These are phyloP conservation scores for Cichlasoma orientale DNA, from an alignment of 2,797 vertebrate genomes.

Conservation along the genomic window DNA sequence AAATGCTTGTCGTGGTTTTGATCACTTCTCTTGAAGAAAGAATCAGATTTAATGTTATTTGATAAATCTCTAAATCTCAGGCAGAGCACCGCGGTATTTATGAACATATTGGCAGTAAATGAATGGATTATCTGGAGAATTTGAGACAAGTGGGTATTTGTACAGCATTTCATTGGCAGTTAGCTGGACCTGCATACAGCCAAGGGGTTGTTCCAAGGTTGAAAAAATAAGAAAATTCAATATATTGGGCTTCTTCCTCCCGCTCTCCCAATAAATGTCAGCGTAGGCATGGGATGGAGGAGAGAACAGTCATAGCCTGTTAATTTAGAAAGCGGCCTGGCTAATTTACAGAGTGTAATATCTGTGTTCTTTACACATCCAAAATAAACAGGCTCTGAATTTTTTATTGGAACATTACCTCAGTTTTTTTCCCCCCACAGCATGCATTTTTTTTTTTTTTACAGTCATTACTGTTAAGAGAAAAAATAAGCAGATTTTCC, in stretches of 20 bases:
- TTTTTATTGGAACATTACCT: slow-evolving; percentile 62
- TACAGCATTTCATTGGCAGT: slow-evolving; percentile 14
- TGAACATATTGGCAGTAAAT: background rate
- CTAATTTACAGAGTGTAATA: slow-evolving; percentile 59
- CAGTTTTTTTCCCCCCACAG: slow-evolving; percentile 15
- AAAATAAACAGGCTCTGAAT: slow-evolving; percentile 62
- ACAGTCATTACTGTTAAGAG: background rate
- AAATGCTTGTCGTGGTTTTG: background rate
- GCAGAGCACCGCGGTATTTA: background rate
- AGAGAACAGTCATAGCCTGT: slow-evolving; percentile 59
- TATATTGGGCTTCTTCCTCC: slow-evolving; percentile 52
- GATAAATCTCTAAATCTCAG: background rate
- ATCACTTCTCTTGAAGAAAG: background rate
- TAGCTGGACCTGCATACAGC: slow-evolving; percentile 14
- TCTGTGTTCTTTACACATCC: slow-evolving; percentile 57
- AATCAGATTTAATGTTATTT: background rate
- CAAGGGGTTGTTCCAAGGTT: slow-evolving; percentile 54
- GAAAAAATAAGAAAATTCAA: slow-evolving; percentile 47
- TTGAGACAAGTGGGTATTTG: slow-evolving; percentile 26
- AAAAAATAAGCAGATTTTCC: slow-evolving; percentile 22
- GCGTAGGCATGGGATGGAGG: slow-evolving; percentile 4
- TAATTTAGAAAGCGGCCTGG: slow-evolving; percentile 39
- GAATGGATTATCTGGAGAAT: background rate
- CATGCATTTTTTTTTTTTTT: slow-evolving; percentile 20
- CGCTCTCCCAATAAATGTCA: slow-evolving; percentile 62